phyloP scores from a whole-genome alignment of 92 coral and sea anemone genomes.

The Parazoanthus swiftii region DNA sequence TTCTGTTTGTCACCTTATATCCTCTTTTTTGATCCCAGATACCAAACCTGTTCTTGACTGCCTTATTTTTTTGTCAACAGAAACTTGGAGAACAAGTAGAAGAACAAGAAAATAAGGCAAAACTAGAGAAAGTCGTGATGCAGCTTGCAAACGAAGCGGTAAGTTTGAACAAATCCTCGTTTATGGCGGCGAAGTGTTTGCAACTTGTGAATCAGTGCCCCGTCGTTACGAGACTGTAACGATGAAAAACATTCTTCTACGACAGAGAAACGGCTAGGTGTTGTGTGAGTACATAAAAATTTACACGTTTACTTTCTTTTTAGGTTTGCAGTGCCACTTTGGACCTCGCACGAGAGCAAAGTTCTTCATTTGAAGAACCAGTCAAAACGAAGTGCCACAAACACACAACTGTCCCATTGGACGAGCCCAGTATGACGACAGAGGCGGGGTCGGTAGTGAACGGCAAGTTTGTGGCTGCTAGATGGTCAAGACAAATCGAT shows the following conservation, averaged over 20 bases:
- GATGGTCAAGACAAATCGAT: neutral
- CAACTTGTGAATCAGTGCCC: neutral
- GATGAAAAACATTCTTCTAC: no score
- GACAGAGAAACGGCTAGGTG: neutral
- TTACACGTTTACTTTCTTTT: neutral
- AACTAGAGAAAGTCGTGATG: neutral
- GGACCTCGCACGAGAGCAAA: neutral
- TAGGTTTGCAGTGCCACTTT: neutral
- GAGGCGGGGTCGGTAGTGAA: neutral
- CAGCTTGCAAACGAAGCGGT: neutral
- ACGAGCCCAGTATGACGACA: neutral
- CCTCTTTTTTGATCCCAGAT: neutral
- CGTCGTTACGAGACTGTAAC: neutral
- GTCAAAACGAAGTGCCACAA: neutral
- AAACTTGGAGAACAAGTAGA: neutral
- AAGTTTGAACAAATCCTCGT: neutral
- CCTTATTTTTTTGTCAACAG: neutral
- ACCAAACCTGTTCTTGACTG: neutral
- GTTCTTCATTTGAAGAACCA: neutral
- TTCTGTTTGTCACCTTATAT: no score
- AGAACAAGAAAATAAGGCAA: neutral
- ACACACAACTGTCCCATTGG: neutral
- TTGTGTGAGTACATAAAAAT: neutral
- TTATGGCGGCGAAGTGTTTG: neutral
- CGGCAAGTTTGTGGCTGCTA: neutral